phyloP scores from a whole-genome alignment of 2,797 vertebrate species.

The Dendrocincla tyrannina region DNA sequence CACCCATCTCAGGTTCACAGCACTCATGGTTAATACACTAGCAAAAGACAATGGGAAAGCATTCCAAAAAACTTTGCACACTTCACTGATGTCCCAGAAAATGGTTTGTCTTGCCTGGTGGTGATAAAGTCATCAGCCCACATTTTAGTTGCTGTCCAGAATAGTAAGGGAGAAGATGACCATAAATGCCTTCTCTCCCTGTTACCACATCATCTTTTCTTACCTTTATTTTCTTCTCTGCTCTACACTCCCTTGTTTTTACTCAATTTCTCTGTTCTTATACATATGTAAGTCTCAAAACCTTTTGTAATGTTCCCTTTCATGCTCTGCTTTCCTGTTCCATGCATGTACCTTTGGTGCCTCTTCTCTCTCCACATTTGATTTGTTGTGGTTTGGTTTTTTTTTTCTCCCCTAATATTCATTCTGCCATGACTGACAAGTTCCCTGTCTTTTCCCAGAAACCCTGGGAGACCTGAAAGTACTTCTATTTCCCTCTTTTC shows the following conservation, averaged over 20 bases:
- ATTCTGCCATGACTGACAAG: background rate
- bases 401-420: background rate
- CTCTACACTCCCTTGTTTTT: background rate
- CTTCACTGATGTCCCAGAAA: background rate
- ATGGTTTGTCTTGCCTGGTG: background rate
- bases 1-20: background rate
- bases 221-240: background rate
- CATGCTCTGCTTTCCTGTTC: background rate
- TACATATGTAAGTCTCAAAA: background rate
- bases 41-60: background rate
- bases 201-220: background rate
- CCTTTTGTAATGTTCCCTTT: background rate
- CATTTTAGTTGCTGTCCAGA: background rate
- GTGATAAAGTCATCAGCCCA: background rate
- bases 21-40: background rate
- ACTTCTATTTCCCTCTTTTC: background rate
- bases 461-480: rapidly evolving
- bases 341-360: background rate
- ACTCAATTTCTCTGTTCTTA: background rate
- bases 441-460: background rate
- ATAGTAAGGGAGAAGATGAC: background rate
- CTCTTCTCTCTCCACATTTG: background rate
- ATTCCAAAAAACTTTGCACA: background rate
- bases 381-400: background rate
- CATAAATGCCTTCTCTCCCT: background rate